Conservation (phyloP, 1,140 invertebrate genomes). For the Hylyphantes graminicola region DNA sequence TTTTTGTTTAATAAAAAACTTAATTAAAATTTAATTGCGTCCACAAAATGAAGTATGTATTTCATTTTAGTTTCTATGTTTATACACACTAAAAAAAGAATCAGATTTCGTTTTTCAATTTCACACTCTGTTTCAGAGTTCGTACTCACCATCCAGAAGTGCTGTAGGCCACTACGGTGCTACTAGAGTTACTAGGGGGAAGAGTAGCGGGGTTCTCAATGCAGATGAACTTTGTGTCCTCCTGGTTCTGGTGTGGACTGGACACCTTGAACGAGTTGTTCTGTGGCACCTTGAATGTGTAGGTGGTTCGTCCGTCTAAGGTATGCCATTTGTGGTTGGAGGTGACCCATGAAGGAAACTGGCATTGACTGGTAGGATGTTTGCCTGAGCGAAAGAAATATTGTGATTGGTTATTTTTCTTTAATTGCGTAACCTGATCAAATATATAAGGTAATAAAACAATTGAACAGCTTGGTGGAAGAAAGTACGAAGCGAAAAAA, state of each 20-base stretch:
- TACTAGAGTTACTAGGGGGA: conserved; percentile 35
- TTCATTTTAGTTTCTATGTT: too few species aligned
- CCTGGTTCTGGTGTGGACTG: background rate
- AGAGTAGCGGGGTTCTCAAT: conserved; percentile 27
- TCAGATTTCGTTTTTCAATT: too few species aligned
- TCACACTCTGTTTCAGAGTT: too few species aligned
- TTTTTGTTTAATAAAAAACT: too few species aligned
- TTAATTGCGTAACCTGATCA: too few species aligned
- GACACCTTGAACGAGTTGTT: conserved; percentile 75
- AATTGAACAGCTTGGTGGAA: too few species aligned
- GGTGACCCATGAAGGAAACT: conserved; percentile 63
- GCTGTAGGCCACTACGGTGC: conserved; percentile 58
- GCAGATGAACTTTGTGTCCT: conserved; percentile 57
- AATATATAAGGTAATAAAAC: too few species aligned
- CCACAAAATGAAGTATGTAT: too few species aligned
- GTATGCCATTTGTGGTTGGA: conserved; percentile 62
- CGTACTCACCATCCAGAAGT: conserved; percentile 63
- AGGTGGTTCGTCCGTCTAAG: conserved; percentile 72
- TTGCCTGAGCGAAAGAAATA: conserved; percentile 67
- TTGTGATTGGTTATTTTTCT: too few species aligned
- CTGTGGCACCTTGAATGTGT: conserved; percentile 77
- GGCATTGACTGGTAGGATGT: conserved; percentile 67
- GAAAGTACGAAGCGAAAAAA: too few species aligned
- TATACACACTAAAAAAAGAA: too few species aligned
- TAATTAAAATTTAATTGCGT: too few species aligned